Conservation (phyloP, 2,888 invertebrate genomes). For the Temnothorax rugatulus region DNA sequence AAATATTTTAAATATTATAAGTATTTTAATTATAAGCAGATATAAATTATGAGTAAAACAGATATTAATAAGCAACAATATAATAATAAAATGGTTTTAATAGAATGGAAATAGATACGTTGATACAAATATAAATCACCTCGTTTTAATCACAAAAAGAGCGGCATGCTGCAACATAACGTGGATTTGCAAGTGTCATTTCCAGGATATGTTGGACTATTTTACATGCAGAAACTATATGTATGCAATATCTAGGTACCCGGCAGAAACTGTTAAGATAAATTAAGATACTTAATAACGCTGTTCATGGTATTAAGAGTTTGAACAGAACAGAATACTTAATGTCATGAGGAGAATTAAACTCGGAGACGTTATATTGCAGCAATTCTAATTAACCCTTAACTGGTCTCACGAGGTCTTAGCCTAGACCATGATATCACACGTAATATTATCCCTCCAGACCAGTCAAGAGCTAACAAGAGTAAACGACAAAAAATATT, state of each 20-base stretch:
- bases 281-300: conserved; percentile 22
- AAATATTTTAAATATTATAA: background rate
- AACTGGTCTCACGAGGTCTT: conserved; percentile 31
- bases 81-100: background rate
- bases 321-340: conserved; percentile 38
- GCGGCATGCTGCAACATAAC: background rate
- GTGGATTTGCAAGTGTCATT: conserved; percentile 2
- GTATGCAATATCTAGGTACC: conserved; percentile 14
- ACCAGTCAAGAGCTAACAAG: conserved; percentile 9
- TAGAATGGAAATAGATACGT: background rate
- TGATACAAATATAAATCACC: background rate
- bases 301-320: conserved; percentile 18
- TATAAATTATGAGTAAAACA: background rate
- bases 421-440: conserved; percentile 17
- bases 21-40: background rate
- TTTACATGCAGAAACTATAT: background rate
- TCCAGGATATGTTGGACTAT: background rate
- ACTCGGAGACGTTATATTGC: conserved; percentile 42
- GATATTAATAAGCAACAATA: background rate
- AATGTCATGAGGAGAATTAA: conserved; percentile 39
- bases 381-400: conserved; percentile 44
- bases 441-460: background rate
- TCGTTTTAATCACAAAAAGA: background rate
- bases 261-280: conserved; percentile 1
- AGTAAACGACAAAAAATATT: background rate